A percentile compares a stretch with the other conserved stretches of the same genome.
Conservation (phyloP, 2,888 invertebrate species). For the Cerceris ruficornis region DNA sequence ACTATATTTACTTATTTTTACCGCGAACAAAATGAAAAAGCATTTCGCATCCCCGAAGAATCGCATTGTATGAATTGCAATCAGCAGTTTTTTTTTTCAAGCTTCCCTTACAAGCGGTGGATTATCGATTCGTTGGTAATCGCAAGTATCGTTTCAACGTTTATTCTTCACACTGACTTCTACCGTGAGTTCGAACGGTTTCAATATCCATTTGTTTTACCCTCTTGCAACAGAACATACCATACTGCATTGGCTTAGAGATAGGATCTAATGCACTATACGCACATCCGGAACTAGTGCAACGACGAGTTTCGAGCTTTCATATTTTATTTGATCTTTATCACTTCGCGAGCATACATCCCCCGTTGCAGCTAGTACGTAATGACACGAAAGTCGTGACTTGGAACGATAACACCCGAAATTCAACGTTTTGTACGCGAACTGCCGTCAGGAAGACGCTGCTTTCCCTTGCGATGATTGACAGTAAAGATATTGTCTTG, state of each 20-base stretch:
- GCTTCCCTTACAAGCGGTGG: not conserved
- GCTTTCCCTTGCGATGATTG: too few species aligned
- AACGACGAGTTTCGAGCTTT: slow-evolving; percentile 23
- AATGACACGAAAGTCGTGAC: not conserved
- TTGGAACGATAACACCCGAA: slow-evolving; percentile 6
- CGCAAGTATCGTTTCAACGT: not conserved
- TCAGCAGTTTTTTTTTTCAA: not conserved
- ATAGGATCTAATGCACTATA: slow-evolving; percentile 51
- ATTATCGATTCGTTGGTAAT: not conserved
- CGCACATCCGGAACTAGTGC: slow-evolving; percentile 10
- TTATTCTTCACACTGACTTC: not conserved
- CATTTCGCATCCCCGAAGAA: not conserved
- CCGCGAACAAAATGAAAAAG: slow-evolving; percentile 31
- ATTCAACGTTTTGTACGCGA: not conserved
- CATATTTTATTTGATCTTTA: slow-evolving; percentile 70
- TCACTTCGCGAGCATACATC: slow-evolving; percentile 36
- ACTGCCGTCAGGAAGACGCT: not conserved
- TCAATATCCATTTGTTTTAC: slow-evolving; percentile 24
- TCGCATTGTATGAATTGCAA: not conserved
- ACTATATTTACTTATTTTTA: slow-evolving; percentile 60
- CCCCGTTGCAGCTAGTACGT: slow-evolving; percentile 9
- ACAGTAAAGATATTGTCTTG: too few species aligned
- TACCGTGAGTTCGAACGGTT: slow-evolving; percentile 5
- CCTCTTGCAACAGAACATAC: slow-evolving; percentile 31
- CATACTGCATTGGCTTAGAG: slow-evolving; percentile 55